phyloP scores from a whole-genome alignment of 2,113 vertebrate genomes.

The Cervus canadensis region DNA sequence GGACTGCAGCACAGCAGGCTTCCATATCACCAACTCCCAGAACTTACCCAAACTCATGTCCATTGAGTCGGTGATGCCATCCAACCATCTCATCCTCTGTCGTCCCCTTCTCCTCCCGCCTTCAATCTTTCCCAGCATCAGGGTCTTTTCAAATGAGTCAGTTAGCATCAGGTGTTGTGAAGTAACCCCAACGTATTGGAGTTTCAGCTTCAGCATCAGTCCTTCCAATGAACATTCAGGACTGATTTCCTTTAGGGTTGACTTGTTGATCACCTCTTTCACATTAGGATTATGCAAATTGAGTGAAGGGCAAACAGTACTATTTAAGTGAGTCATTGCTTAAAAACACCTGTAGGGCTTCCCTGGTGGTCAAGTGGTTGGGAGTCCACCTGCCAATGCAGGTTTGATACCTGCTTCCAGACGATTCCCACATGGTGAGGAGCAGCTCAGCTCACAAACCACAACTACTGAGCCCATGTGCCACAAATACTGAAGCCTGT shows the following conservation, averaged over 20 bases:
- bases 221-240: not conserved
- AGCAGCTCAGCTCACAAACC: not conserved
- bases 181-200: not conserved
- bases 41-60: not conserved
- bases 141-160: not conserved
- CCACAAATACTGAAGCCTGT: not conserved
- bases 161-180: not conserved
- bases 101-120: accelerated
- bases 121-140: not conserved
- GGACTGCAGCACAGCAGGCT: not conserved
- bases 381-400: not conserved
- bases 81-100: not conserved
- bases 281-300: not conserved
- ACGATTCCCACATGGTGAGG: not conserved
- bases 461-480: not conserved
- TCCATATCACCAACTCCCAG: not conserved
- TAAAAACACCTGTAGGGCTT: not conserved
- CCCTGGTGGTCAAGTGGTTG: not conserved
- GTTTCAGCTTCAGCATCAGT: not conserved
- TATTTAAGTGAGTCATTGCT: not conserved
- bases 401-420: not conserved
- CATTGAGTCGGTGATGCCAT: not conserved
- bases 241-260: not conserved
- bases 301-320: not conserved
- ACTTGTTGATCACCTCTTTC: not conserved